phyloP scores from a whole-genome alignment of 1,140 invertebrate species.

The Drosophila virilis region DNA sequence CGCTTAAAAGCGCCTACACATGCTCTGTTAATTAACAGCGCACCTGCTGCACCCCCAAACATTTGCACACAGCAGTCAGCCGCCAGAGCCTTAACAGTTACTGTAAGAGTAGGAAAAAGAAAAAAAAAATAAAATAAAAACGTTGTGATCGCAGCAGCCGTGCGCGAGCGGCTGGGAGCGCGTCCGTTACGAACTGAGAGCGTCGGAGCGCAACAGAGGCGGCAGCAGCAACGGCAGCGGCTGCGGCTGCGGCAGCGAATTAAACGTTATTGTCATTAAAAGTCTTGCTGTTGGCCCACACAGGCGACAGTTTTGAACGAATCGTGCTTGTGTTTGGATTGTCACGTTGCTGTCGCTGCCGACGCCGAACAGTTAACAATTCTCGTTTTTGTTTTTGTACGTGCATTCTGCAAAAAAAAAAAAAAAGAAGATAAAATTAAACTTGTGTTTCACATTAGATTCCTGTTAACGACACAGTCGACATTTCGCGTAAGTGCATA shows the following conservation, averaged over 20 bases:
- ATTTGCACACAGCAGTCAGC: background rate
- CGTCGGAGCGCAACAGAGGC: conserved; percentile 30
- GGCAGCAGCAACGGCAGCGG: background rate
- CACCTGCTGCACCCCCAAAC: conserved; percentile 35
- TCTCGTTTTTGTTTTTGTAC: conserved; percentile 22
- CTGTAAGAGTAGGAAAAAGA: conserved; percentile 17
- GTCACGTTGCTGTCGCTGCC: conserved; percentile 13
- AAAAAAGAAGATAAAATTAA: background rate
- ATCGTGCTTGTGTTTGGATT: conserved; percentile 58
- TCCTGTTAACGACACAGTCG: background rate
- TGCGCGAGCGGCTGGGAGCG: conserved; percentile 19
- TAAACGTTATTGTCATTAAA: conserved; percentile 54
- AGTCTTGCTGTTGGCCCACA: conserved; percentile 65
- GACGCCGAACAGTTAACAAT: conserved; percentile 30
- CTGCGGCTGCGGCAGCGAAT: conserved; percentile 28
- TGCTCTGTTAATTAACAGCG: conserved; percentile 44
- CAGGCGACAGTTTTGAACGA: conserved; percentile 69
- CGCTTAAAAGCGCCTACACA: conserved; percentile 1
- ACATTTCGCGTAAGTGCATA: conserved; percentile 35
- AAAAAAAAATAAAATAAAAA: background rate
- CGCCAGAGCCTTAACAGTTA: conserved; percentile 30
- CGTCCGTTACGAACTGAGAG: conserved; percentile 36
- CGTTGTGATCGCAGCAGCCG: conserved; percentile 39
- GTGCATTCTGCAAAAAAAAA: conserved; percentile 16
- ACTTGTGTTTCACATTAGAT: conserved; percentile 8